These are phyloP conservation scores for Lottia gigantea DNA, from an alignment of 2,888 invertebrate species.

Conservation along the genomic window DNA sequence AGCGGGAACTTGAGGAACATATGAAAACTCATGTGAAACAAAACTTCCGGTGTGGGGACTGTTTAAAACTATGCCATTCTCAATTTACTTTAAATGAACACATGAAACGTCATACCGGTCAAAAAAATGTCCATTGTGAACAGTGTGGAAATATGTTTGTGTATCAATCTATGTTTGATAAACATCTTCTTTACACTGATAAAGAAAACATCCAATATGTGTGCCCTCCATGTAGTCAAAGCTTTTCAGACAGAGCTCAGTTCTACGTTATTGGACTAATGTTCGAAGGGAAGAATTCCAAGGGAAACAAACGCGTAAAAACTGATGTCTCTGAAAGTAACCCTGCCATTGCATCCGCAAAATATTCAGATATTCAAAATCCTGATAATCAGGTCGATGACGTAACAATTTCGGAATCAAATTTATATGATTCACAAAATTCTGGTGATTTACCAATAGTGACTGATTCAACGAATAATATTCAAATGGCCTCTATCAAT, in stretches of 20 bases:
- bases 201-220: slow-evolving; percentile 8
- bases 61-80: not conserved
- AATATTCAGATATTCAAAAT: too few relatives aligned
- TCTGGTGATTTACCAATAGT: too few relatives aligned
- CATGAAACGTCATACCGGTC: not conserved
- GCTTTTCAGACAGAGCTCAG: not conserved
- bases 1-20: not conserved
- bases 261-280: not conserved
- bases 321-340: too few relatives aligned
- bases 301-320: too few relatives aligned
- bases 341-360: too few relatives aligned
- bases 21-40: not conserved
- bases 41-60: not conserved
- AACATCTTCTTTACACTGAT: slow-evolving; percentile 8
- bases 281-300: not conserved
- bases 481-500: too few relatives aligned
- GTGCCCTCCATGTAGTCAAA: not conserved
- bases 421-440: too few relatives aligned
- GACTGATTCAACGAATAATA: too few relatives aligned
- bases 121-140: not conserved
- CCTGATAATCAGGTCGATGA: too few relatives aligned
- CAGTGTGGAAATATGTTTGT: slow-evolving; percentile 4
- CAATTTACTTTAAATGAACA: not conserved
- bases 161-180: slow-evolving; percentile 1
- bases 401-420: too few relatives aligned